These are phyloP conservation scores for Caenorhabditis sp. DNA, from an alignment of 2,888 invertebrate species.

Conservation along the genomic window DNA sequence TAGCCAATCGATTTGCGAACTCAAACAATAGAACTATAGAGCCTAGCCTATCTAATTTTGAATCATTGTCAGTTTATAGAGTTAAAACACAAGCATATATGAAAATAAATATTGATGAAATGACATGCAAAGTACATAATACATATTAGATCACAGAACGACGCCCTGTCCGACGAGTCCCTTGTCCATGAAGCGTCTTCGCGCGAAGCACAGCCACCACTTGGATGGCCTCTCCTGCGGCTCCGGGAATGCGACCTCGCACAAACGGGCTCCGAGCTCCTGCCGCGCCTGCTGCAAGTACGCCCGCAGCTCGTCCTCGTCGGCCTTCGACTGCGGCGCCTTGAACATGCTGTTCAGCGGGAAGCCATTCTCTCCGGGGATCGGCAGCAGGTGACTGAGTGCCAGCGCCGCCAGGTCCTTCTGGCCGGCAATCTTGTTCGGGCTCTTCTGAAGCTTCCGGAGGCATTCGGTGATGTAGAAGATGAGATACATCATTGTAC, in stretches of 20 bases:
- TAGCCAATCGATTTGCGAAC: too few relatives aligned
- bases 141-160: constrained; percentile 49
- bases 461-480: constrained; percentile 97
- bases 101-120: constrained; percentile 17
- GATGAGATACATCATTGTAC: constrained; percentile 96
- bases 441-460: constrained; percentile 92
- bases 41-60: too few relatives aligned
- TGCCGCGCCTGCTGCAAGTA: constrained; percentile 95
- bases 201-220: constrained; percentile 99
- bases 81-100: constrained; percentile 38
- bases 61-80: too few relatives aligned
- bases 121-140: background rate
- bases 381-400: constrained; percentile 87
- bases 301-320: constrained; percentile 89
- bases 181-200: constrained; percentile 99
- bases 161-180: constrained; percentile 90
- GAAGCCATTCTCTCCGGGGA: constrained; percentile 95
- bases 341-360: constrained; percentile 94
- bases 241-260: constrained; percentile 90
- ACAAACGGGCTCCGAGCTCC: constrained; percentile 91
- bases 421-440: constrained; percentile 87
- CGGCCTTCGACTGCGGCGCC: constrained; percentile 70
- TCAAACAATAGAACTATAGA: too few relatives aligned
- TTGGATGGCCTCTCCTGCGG: constrained; percentile 94
- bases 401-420: constrained; percentile 98